phyloP scores from a whole-genome alignment of 2,113 vertebrate genomes.

The Pteronura brasiliensis region DNA sequence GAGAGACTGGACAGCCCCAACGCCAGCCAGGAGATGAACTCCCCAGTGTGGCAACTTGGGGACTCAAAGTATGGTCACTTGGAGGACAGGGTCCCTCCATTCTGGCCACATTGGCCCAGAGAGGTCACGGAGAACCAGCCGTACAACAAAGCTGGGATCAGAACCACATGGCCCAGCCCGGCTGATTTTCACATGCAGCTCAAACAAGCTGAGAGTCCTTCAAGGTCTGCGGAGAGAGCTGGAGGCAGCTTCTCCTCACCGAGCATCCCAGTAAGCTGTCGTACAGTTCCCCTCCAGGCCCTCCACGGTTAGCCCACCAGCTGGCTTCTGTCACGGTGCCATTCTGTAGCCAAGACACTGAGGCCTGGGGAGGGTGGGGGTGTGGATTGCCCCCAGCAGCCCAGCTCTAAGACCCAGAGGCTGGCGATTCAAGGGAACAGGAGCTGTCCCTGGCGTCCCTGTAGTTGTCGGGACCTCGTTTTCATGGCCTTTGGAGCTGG shows the following conservation, averaged over 20 bases:
- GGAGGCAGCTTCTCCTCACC: neutral
- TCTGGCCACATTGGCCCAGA: neutral
- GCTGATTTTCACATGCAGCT: neutral
- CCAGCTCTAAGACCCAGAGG: neutral
- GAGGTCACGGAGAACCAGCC: neutral
- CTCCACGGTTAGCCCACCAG: neutral
- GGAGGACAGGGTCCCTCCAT: neutral
- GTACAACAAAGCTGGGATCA: neutral
- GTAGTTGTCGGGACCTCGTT: neutral
- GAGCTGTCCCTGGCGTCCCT: neutral
- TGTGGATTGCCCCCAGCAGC: neutral
- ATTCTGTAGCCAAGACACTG: neutral
- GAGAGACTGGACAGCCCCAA: neutral
- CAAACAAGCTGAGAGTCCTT: neutral
- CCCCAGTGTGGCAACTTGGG: neutral
- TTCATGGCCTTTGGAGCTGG: neutral
- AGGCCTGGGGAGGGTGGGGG: too few species aligned
- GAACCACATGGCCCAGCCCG: neutral
- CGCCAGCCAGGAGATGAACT: fast-evolving
- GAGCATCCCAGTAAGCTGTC: neutral
- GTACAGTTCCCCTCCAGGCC: neutral
- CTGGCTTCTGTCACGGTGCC: neutral
- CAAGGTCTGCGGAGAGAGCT: neutral
- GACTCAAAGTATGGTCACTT: neutral
- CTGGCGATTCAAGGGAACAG: neutral